Conservation (phyloP, 2,113 vertebrate species). For the Microtus montanus region DNA sequence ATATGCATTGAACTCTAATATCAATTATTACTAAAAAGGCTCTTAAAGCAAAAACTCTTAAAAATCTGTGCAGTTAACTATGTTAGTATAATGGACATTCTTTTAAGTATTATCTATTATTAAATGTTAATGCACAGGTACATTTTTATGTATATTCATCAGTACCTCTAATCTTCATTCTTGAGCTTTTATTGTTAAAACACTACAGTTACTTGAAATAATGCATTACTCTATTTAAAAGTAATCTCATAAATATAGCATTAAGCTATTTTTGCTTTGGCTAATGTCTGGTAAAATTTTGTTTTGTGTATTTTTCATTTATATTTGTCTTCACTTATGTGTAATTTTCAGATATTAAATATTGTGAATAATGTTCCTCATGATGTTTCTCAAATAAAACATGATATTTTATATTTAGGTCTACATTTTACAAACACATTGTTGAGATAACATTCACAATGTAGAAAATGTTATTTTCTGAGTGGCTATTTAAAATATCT, state of each 20-base stretch:
- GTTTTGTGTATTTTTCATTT: not conserved
- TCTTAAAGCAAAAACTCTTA: not conserved
- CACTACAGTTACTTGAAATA: not conserved
- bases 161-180: not conserved
- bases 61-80: not conserved
- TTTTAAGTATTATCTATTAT: not conserved
- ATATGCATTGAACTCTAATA: not conserved
- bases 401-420: not conserved
- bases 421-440: not conserved
- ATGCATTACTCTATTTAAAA: not conserved
- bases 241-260: not conserved
- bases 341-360: not conserved
- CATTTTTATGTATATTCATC: not conserved
- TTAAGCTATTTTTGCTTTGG: not conserved
- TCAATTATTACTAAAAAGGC: not conserved
- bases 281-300: slow-evolving; percentile 10
- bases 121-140: not conserved
- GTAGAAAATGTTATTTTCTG: not conserved
- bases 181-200: not conserved
- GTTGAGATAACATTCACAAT: not conserved
- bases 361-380: not conserved
- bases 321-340: not conserved
- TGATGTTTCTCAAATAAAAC: not conserved
- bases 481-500: not conserved
- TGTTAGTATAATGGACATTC: not conserved